Conservation (phyloP, 2,113 vertebrate genomes). For the Barbus barbus region DNA sequence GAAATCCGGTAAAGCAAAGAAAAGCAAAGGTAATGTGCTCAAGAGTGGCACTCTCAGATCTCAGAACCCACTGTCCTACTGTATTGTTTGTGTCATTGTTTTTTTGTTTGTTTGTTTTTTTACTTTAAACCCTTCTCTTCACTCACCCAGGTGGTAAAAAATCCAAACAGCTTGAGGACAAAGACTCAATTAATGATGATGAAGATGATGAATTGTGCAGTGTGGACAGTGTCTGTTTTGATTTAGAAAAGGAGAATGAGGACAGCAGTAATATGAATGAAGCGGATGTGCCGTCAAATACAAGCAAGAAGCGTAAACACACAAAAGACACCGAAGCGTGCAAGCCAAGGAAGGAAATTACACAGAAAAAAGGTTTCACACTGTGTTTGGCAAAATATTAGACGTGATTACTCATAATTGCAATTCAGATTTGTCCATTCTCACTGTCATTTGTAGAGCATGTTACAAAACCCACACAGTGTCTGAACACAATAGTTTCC, state of each 20-base stretch:
- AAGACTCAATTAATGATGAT: slow-evolving; percentile 55
- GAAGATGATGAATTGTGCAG: slow-evolving; percentile 23
- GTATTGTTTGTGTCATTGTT: not conserved
- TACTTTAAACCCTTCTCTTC: not conserved
- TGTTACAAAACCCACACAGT: not conserved
- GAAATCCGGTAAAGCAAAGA: slow-evolving; percentile 30
- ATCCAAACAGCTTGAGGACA: slow-evolving; percentile 57
- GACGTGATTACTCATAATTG: not conserved
- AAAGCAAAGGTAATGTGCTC: slow-evolving; percentile 44
- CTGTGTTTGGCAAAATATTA: not conserved
- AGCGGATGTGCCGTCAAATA: not conserved
- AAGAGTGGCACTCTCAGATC: not conserved
- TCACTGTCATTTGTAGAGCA: not conserved
- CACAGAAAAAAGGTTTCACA: slow-evolving; percentile 5
- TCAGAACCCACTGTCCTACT: not conserved
- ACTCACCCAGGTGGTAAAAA: slow-evolving; percentile 54
- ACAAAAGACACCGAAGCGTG: not conserved
- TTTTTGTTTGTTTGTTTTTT: not conserved
- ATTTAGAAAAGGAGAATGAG: slow-evolving; percentile 48
- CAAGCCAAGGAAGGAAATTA: slow-evolving; percentile 39
- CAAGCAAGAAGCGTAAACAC: slow-evolving; percentile 44
- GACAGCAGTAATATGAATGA: slow-evolving; percentile 14
- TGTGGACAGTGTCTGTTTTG: slow-evolving; percentile 7
- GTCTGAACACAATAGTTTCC: not conserved
- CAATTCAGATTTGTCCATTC: not conserved